phyloP scores from a whole-genome alignment of 2,113 vertebrate genomes.

The Coturnix japonica region DNA sequence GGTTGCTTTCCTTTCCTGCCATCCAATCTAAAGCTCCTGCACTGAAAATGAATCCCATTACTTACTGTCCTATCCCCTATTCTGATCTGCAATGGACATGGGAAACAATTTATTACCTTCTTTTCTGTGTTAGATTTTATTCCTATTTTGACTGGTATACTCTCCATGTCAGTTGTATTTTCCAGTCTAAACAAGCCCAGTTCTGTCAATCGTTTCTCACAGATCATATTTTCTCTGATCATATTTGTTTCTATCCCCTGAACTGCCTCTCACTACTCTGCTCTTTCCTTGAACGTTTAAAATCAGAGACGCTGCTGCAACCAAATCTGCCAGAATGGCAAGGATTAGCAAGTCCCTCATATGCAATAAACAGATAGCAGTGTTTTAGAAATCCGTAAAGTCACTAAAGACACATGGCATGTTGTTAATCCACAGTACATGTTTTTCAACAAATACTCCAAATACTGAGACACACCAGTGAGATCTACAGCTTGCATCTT shows the following conservation, averaged over 20 bases:
- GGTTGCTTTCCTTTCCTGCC: background rate
- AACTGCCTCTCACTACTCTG: background rate
- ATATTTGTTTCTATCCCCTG: background rate
- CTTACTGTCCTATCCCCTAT: background rate
- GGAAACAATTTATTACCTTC: conserved; percentile 16
- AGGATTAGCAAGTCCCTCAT: background rate
- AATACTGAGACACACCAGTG: background rate
- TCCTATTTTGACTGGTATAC: background rate
- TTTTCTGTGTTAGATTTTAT: background rate
- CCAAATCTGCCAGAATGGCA: background rate
- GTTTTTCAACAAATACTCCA: background rate
- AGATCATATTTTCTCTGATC: conserved; percentile 8
- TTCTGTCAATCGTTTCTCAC: background rate
- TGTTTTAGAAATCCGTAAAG: background rate
- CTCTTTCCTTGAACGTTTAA: background rate
- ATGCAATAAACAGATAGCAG: background rate
- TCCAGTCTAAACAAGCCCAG: background rate
- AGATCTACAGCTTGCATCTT: background rate
- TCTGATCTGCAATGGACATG: background rate
- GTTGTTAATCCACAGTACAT: background rate
- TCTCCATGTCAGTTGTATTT: background rate
- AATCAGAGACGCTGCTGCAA: background rate
- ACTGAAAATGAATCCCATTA: background rate
- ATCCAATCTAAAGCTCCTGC: conserved; percentile 9
- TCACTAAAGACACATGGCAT: background rate